Base-by-base conservation (phyloP, 35 echinoderm and acorn worm genomes). In the Apostichopus californicus region DNA sequence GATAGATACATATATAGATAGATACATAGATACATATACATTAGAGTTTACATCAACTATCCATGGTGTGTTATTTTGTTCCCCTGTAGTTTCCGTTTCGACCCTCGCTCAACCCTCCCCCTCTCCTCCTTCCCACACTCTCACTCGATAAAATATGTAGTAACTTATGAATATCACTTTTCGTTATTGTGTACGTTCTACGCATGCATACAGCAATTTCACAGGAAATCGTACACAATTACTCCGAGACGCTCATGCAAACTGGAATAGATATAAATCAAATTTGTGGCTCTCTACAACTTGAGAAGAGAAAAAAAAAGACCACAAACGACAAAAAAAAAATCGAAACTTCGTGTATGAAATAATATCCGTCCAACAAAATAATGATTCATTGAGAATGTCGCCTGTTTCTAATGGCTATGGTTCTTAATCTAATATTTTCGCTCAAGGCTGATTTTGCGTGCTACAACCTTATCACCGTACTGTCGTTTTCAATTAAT, bases 401-500 rank as follows among this genome's bases (percentile, higher is more conserved):
- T 88, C 53, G 61, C 64, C 86, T 55, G 23, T 55, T 73, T 4
- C 14, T 68, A 72, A 72, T 89, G 86, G 23, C 68, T 72, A 54
- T 89, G 25, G 14, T 89, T 89, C 8, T 65, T 89, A 89, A 89
- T 89, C 64, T 89, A 89, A 89, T 89, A 60, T 66, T 68, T 73
- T 64, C 52, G 57, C 63, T 73, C 86, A 72, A 89, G 86, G 86
- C 86, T 89, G 68, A 11, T 12, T 72, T 8, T 34, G 57, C 17
- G 86, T 89, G 20, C 14, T 34, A 24, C 63, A 82, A 9, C 34
- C 80, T 82, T 5, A 34, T 53, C 26, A 82, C 86, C 46, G 86
- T 89, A 10, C 57, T 58, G 86, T 72, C 86, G 86, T 68, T 89
- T 89, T 26, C 86, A 89, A 73, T 89, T 89, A 89, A 89, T 89